Evolutionary conservation across 1,140 invertebrate genomes (phyloP).

Genomic region (Rhizoglyphus robini): DNA sequence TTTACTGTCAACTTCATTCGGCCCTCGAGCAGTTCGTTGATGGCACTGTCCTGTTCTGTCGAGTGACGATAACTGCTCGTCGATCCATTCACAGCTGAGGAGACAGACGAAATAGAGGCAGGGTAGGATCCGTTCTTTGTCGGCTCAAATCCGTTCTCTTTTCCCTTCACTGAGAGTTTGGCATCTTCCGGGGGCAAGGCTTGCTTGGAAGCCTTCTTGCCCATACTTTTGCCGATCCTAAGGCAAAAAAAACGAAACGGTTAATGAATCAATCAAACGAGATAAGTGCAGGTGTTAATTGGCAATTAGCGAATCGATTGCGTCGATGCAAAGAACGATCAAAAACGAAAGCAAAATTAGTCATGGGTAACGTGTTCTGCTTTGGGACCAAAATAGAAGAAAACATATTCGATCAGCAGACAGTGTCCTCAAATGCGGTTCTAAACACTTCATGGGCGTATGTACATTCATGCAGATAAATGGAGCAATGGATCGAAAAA

Average conservation of each 20-base stretch:
- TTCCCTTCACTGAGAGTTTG: background rate
- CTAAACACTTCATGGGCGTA: no score
- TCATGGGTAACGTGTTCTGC: no score
- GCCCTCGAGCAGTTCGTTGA: conserved; percentile 53
- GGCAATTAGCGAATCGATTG: no score
- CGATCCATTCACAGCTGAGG: background rate
- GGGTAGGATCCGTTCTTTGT: background rate
- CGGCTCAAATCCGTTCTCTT: background rate
- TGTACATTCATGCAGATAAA: no score
- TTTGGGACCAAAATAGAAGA: no score
- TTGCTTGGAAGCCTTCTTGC: background rate
- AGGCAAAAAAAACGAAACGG: background rate
- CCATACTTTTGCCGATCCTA: background rate
- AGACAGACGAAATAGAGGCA: background rate
- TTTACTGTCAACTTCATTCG: conserved; percentile 56
- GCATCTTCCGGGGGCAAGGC: background rate
- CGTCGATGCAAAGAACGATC: no score
- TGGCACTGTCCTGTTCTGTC: conserved; percentile 31
- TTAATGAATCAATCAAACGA: no score
- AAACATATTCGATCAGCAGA: no score
- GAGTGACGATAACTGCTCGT: background rate
- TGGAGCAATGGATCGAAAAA: no score
- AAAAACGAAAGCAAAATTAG: no score
- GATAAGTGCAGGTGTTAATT: no score
- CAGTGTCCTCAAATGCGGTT: no score